Conservation (phyloP, 1,140 invertebrate genomes). For the Sitobion miscanthi region DNA sequence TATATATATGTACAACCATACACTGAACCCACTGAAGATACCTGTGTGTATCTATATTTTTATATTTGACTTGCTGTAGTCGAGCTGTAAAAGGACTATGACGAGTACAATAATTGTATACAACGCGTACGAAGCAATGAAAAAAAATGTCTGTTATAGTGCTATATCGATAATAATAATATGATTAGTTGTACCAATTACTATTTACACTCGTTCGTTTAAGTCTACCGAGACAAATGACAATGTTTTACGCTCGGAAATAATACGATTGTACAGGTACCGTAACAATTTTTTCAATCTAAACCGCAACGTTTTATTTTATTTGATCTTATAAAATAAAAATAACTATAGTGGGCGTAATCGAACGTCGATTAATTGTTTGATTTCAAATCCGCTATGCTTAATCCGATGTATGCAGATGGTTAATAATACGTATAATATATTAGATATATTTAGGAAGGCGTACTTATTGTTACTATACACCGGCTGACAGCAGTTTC, state of each 20-base stretch:
- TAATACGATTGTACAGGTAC: neutral
- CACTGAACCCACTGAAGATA: neutral
- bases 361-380: neutral
- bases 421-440: neutral
- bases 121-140: neutral
- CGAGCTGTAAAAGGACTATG: neutral
- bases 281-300: neutral
- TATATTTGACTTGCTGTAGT: neutral
- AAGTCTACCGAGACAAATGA: conserved; percentile 29
- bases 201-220: neutral
- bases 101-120: neutral
- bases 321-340: neutral
- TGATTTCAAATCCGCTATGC: neutral
- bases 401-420: neutral
- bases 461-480: neutral
- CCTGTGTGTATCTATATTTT: neutral
- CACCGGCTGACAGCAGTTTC: neutral
- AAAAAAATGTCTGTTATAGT: neutral
- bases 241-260: conserved; percentile 9
- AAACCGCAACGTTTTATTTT: neutral
- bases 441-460: neutral
- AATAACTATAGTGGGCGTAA: neutral
- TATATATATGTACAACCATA: too few species aligned
- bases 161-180: neutral
- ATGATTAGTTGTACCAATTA: conserved; percentile 17